Evolutionary conservation across 2,113 vertebrate species (phyloP).

Genomic region (Gasterosteus nipponicus): DNA sequence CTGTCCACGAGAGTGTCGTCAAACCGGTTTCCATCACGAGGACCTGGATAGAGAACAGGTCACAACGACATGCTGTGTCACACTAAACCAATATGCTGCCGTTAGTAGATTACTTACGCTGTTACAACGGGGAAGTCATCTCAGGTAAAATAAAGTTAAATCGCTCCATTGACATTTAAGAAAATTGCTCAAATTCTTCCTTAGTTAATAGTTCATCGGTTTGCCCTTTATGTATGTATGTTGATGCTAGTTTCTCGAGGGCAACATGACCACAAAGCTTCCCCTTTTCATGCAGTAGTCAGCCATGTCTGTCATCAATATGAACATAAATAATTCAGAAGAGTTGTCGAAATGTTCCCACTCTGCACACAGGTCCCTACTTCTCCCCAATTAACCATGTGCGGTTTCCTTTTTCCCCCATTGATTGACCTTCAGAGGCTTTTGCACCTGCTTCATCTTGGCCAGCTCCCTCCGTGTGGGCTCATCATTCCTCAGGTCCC

Average conservation of each 20-base stretch:
- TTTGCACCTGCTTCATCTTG: conserved; percentile 96
- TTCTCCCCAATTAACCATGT: background rate
- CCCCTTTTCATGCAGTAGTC: background rate
- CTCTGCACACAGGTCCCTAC: background rate
- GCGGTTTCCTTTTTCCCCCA: background rate
- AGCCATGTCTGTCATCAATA: background rate
- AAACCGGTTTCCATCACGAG: conserved; percentile 31
- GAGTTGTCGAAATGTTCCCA: background rate
- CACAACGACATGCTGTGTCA: background rate
- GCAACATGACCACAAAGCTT: background rate
- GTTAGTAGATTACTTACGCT: background rate
- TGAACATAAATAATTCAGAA: conserved; percentile 16
- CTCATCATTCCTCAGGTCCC: conserved; percentile 95
- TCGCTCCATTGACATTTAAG: background rate
- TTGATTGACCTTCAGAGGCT: background rate
- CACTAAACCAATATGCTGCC: conserved; percentile 8
- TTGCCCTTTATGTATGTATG: background rate
- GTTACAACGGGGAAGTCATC: background rate
- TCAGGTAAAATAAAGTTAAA: background rate
- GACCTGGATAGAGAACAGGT: conserved; percentile 42
- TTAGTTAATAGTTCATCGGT: background rate
- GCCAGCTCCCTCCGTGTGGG: conserved; percentile 93
- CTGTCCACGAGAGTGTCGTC: conserved; percentile 34
- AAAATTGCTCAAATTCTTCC: background rate
- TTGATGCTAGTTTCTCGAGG: background rate